Evolutionary conservation across 2,113 vertebrate species (phyloP).

Genomic region (Camarhynchus parvulus): DNA sequence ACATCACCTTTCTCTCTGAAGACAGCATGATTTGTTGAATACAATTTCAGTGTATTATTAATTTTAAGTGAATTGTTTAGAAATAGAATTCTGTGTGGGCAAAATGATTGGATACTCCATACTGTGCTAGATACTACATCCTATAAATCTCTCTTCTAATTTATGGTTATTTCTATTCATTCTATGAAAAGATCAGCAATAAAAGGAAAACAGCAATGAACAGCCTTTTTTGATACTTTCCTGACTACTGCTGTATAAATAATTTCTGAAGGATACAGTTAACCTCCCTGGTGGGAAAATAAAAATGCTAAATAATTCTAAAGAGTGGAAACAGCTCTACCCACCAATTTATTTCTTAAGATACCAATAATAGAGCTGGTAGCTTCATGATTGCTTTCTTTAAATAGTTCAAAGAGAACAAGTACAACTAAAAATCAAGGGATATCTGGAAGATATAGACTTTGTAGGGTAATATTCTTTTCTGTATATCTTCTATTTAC

Average conservation of each 20-base stretch:
- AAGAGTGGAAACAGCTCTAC: slow-evolving; percentile 38
- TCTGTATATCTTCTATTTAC: neutral
- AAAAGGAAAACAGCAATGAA: slow-evolving; percentile 37
- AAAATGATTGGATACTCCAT: slow-evolving; percentile 30
- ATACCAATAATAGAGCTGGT: slow-evolving; percentile 44
- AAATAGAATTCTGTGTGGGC: neutral
- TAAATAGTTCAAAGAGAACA: slow-evolving; percentile 59
- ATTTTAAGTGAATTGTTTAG: neutral
- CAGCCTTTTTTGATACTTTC: slow-evolving; percentile 49
- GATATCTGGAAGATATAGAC: neutral
- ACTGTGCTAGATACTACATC: slow-evolving; percentile 6
- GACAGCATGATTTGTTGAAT: neutral
- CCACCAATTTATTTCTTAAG: slow-evolving; percentile 53
- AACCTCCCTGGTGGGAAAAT: slow-evolving; percentile 63
- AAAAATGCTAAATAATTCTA: slow-evolving; percentile 71
- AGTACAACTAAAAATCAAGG: slow-evolving; percentile 38
- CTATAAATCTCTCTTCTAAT: slow-evolving; percentile 48
- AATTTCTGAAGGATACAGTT: slow-evolving; percentile 57
- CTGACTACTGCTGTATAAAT: slow-evolving; percentile 65
- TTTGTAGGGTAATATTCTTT: neutral
- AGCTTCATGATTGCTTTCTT: slow-evolving; percentile 42
- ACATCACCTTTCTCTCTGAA: neutral
- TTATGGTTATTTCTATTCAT: slow-evolving; percentile 56
- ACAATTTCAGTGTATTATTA: slow-evolving; percentile 31
- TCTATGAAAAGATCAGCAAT: slow-evolving; percentile 44